Conservation (phyloP, 2,797 vertebrate genomes). For the Carcharodon carcharias region DNA sequence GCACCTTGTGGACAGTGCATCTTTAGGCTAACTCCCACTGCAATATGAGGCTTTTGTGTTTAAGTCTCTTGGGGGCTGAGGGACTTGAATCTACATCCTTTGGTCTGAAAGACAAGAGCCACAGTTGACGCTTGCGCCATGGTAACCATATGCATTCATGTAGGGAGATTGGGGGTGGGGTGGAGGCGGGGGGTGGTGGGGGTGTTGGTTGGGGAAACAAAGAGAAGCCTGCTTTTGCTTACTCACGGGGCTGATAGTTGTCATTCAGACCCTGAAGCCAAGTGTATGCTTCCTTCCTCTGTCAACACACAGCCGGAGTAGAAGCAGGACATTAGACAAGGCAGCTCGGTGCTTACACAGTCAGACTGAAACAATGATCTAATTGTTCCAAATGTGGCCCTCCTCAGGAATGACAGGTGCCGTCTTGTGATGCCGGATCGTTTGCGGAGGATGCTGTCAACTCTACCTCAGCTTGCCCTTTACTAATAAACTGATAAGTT, state of each 20-base stretch:
- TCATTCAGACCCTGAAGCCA: neutral
- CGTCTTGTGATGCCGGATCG: slow-evolving; percentile 49
- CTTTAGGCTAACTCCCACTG: too few relatives aligned
- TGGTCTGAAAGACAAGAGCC: too few relatives aligned
- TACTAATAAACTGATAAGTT: slow-evolving; percentile 52
- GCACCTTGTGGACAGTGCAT: too few relatives aligned
- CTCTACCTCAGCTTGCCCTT: slow-evolving; percentile 57
- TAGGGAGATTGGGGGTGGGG: neutral
- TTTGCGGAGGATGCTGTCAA: slow-evolving; percentile 44
- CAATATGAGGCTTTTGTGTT: too few relatives aligned
- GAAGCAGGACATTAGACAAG: neutral
- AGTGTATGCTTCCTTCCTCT: neutral
- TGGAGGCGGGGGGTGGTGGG: too few relatives aligned
- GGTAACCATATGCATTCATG: neutral
- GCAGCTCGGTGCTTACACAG: neutral
- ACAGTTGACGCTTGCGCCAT: too few relatives aligned
- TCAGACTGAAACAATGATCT: neutral
- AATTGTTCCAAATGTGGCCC: neutral
- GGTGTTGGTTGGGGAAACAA: too few relatives aligned
- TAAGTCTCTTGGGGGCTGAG: too few relatives aligned
- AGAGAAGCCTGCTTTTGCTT: neutral
- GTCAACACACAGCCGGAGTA: neutral
- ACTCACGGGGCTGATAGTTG: neutral
- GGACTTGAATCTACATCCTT: too few relatives aligned
- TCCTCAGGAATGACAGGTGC: slow-evolving; percentile 45